These are phyloP conservation scores for Ichneumon xanthorius DNA, from an alignment of 2,888 invertebrate genomes.

Conservation along the genomic window DNA sequence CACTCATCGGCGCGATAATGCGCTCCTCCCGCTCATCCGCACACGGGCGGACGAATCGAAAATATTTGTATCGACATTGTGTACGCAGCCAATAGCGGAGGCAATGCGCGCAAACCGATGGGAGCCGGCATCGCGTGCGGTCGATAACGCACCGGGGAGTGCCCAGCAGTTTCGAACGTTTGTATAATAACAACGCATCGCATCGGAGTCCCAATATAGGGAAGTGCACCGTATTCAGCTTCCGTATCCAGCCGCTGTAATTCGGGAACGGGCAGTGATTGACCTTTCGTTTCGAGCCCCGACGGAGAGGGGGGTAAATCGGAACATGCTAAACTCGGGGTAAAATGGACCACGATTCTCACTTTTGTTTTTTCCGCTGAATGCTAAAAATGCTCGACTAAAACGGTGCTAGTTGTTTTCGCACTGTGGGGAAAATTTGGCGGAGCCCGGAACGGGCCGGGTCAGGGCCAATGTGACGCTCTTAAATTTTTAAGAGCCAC, in stretches of 20 bases:
- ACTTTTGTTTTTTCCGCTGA: too few relatives aligned
- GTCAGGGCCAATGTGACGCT: too few relatives aligned
- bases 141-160: constrained; percentile 47
- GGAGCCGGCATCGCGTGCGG: constrained; percentile 12
- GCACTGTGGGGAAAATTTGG: too few relatives aligned
- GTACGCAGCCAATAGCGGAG: constrained; percentile 10
- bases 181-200: constrained; percentile 23
- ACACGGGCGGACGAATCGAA: constrained; percentile 41
- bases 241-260: background rate
- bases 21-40: constrained; percentile 25
- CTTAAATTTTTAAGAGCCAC: background rate
- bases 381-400: too few relatives aligned
- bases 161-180: constrained; percentile 17
- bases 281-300: background rate
- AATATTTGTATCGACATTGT: constrained; percentile 48
- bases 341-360: too few relatives aligned
- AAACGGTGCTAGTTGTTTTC: too few relatives aligned
- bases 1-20: constrained; percentile 51
- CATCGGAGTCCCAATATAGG: background rate
- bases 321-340: too few relatives aligned
- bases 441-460: too few relatives aligned
- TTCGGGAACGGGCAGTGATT: background rate
- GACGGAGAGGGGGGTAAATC: too few relatives aligned
- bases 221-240: background rate
- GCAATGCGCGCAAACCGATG: constrained; percentile 23